Evolutionary conservation across 2,888 invertebrate genomes (phyloP).

Genomic region (Eugnorisma glareosa): DNA sequence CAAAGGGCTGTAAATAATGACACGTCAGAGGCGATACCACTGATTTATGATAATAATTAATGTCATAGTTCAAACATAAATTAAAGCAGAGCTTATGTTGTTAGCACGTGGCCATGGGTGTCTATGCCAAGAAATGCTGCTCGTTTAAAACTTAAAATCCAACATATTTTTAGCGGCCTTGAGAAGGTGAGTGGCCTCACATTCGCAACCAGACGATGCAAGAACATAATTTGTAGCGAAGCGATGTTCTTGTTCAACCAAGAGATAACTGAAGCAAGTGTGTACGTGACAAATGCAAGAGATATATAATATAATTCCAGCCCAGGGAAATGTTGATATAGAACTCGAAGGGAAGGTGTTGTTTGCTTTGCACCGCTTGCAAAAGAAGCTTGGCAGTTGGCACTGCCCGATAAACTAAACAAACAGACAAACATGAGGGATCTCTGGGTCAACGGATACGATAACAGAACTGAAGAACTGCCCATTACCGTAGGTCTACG

Average conservation of each 20-base stretch:
- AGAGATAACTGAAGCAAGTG: slow-evolving; percentile 46
- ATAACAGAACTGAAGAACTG: slow-evolving; percentile 40
- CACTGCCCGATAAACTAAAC: slow-evolving; percentile 72
- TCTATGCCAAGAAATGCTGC: slow-evolving; percentile 37
- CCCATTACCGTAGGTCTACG: slow-evolving; percentile 4
- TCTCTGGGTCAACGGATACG: slow-evolving; percentile 24
- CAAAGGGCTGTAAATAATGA: not conserved
- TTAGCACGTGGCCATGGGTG: not conserved
- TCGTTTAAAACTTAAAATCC: slow-evolving; percentile 23
- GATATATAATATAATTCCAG: slow-evolving; percentile 43
- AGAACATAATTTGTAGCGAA: slow-evolving; percentile 35
- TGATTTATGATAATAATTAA: not conserved
- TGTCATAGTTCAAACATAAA: slow-evolving; percentile 14
- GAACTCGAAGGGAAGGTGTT: slow-evolving; percentile 67
- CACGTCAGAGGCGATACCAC: not conserved
- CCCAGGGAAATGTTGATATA: slow-evolving; percentile 55
- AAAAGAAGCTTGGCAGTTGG: slow-evolving; percentile 71
- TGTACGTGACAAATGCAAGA: slow-evolving; percentile 49
- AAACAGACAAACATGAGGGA: slow-evolving; percentile 59
- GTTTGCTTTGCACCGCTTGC: slow-evolving; percentile 64
- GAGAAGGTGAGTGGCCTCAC: slow-evolving; percentile 76
- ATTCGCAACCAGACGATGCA: slow-evolving; percentile 61
- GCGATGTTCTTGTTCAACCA: slow-evolving; percentile 28
- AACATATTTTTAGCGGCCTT: slow-evolving; percentile 70
- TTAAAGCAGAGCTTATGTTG: not conserved